These are phyloP conservation scores for Falco punctatus DNA, from an alignment of 2,113 vertebrate genomes.

Conservation along the genomic window DNA sequence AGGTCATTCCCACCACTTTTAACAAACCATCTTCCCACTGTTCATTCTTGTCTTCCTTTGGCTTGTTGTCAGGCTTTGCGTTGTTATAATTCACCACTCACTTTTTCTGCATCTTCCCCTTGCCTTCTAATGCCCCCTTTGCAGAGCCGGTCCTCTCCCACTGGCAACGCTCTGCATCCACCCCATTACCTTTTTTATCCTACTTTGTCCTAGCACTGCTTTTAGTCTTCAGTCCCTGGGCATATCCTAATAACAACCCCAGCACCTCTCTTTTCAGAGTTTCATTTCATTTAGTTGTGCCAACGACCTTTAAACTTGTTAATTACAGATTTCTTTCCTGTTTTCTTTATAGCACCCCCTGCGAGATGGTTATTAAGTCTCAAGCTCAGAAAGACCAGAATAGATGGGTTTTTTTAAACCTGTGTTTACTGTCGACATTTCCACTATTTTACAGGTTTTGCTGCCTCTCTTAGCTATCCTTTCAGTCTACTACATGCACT, in stretches of 20 bases:
- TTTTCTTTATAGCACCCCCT: background rate
- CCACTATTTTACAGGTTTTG: background rate
- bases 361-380: background rate
- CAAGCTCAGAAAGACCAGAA: background rate
- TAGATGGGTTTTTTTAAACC: background rate
- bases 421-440: background rate
- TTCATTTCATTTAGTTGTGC: background rate
- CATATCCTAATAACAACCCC: background rate
- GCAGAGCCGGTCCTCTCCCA: background rate
- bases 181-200: background rate
- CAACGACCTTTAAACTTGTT: background rate
- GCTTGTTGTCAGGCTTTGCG: background rate
- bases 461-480: background rate
- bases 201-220: background rate
- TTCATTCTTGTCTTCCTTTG: background rate
- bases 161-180: background rate
- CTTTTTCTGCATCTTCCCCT: background rate
- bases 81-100: background rate
- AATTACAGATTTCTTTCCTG: background rate
- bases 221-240: background rate
- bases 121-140: background rate
- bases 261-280: background rate
- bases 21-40: background rate
- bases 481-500: background rate
- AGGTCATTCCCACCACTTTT: slow-evolving; percentile 20